Percentiles rank a stretch among this genome's conserved stretches.
Conservation (phyloP, 2,113 vertebrate species). For the Mastomys natalensis region DNA sequence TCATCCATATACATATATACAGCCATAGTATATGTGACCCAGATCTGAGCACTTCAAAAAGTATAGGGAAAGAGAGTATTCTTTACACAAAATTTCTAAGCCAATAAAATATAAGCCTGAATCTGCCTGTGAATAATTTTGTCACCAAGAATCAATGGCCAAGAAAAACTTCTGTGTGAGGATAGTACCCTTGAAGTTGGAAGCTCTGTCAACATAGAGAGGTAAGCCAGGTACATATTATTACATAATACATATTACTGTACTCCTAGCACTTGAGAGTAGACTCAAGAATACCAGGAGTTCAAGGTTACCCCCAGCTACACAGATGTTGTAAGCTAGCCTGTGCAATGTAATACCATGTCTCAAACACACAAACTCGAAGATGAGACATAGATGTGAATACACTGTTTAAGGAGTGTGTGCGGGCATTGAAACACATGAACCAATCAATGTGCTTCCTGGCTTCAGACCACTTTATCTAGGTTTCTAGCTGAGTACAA, state of each 20-base stretch:
- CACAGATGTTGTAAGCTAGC: too few relatives aligned
- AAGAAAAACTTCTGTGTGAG: not conserved
- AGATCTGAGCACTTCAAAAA: not conserved
- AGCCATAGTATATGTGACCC: not conserved
- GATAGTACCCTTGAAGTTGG: not conserved
- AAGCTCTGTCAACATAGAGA: slow-evolving; percentile 18
- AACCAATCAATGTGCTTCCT: slow-evolving; percentile 10
- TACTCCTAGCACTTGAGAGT: not conserved
- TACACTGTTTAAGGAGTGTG: not conserved
- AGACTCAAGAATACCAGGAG: not conserved
- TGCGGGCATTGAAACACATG: not conserved
- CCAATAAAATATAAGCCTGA: not conserved
- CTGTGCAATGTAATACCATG: not conserved
- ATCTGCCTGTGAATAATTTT: not conserved
- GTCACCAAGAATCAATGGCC: not conserved
- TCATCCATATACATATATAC: not conserved
- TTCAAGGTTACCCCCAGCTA: not conserved
- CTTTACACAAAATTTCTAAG: not conserved
- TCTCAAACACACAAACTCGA: not conserved
- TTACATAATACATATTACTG: not conserved
- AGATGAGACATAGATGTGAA: not conserved
- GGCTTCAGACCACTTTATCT: not conserved
- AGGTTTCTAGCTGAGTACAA: not conserved
- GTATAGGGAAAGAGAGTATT: not conserved
- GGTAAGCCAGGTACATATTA: not conserved